These are phyloP conservation scores for Temnothorax rugatulus DNA, from an alignment of 2,888 invertebrate genomes.

Conservation along the genomic window DNA sequence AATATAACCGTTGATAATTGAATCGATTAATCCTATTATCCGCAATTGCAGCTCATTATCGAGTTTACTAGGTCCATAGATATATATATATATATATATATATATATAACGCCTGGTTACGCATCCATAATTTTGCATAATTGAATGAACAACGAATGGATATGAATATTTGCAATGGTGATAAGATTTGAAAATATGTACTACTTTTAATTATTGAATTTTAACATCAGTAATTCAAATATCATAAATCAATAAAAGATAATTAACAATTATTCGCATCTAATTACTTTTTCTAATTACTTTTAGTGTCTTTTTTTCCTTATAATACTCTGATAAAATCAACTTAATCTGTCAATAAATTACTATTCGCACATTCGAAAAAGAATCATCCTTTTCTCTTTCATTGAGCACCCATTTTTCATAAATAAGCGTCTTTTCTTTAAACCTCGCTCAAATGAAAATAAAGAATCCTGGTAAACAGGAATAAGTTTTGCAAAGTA, in stretches of 20 bases:
- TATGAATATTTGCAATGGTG: background rate
- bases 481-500: background rate
- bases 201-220: background rate
- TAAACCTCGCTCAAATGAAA: background rate
- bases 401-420: too few species aligned
- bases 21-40: conserved; percentile 5
- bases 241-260: background rate
- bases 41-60: conserved; percentile 10
- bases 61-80: background rate
- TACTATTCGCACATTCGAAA: background rate
- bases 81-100: background rate
- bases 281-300: background rate
- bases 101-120: background rate
- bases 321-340: background rate
- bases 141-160: background rate
- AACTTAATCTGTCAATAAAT: background rate
- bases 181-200: background rate
- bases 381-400: background rate
- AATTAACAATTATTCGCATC: background rate
- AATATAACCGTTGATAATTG: background rate
- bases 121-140: background rate
- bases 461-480: background rate
- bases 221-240: background rate
- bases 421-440: background rate
- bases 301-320: background rate